Evolutionary conservation across 2,797 vertebrate genomes (phyloP), one percentile per base, ranked within the genome.

Genomic region (Tenualosa ilisha): DNA sequence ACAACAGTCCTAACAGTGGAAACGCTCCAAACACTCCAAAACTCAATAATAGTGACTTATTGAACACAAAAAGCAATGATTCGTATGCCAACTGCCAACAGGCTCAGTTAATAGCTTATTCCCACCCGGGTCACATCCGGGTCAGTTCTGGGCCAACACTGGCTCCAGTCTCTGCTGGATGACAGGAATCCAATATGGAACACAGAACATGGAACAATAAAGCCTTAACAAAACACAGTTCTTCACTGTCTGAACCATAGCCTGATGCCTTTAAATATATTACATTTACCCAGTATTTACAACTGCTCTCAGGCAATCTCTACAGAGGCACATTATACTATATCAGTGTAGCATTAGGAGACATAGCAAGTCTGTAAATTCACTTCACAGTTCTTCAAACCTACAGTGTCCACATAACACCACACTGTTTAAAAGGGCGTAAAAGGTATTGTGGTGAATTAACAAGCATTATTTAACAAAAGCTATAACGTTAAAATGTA

Each of bases 21-120:
- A 59, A 59, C 20, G 24, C 26, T 68, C 24, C 51, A 8, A 54
- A 31, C 0, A 59, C 20, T 59, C 56, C n/a, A n/a, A 31, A 31
- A 59, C 20, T 59, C 56, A 59, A n/a, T 59, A 37, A 75, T 75
- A 65, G 24, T 12, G 68, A 13, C 68, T 40, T 75, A 75, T 40
- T 75, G 68, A 75, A 75, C 24, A n/a, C 68, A 75, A 37, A 13
- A 75, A 31, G 31, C 68, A 75, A 75, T 75, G 15, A 40, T 40
- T 40, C 4, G 31, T 37, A 37, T 31, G 31, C 37, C 37, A 43
- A 26, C 68, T 75, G 37, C 13, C 68, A 46, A 46, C 46, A 75
- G 68, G 5, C 68, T 65, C 63, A 15, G 31, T 40, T 40, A 40
- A 75, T 43, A 75, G 56, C 5, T 17, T 17, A 75, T 43, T 75